Conservation (phyloP, 2,113 vertebrate genomes). For the Oriolus oriolus region DNA sequence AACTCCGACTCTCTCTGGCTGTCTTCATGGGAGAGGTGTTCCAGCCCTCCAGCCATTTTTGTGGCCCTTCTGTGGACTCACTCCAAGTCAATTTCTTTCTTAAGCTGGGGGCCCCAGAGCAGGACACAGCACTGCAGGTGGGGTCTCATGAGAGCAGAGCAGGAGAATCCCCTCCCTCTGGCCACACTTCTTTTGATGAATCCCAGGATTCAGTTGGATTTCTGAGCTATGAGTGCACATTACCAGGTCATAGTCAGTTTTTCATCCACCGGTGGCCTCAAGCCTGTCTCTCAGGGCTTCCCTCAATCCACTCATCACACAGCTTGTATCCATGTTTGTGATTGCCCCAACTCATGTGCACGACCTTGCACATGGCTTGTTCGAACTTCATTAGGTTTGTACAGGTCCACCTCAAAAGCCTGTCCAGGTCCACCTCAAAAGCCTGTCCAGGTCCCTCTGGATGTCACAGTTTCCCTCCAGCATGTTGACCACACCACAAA, state of each 20-base stretch:
- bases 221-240: background rate
- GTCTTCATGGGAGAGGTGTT: background rate
- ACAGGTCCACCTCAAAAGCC: background rate
- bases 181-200: background rate
- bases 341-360: background rate
- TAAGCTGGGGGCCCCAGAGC: rapidly evolving
- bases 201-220: background rate
- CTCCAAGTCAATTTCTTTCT: background rate
- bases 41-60: background rate
- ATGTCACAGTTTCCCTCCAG: background rate
- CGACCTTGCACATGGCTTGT: background rate
- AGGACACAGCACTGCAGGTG: background rate
- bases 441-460: background rate
- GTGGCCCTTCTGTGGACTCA: background rate
- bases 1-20: too few relatives aligned
- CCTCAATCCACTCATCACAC: background rate
- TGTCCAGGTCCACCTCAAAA: background rate
- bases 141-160: too few relatives aligned
- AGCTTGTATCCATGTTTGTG: background rate
- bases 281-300: background rate
- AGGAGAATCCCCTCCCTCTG: background rate
- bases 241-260: background rate
- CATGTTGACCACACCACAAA: background rate
- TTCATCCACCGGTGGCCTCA: background rate
- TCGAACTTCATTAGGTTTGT: background rate